These are phyloP conservation scores for Guaruba guarouba DNA, from an alignment of 2,113 vertebrate genomes.

Conservation along the genomic window DNA sequence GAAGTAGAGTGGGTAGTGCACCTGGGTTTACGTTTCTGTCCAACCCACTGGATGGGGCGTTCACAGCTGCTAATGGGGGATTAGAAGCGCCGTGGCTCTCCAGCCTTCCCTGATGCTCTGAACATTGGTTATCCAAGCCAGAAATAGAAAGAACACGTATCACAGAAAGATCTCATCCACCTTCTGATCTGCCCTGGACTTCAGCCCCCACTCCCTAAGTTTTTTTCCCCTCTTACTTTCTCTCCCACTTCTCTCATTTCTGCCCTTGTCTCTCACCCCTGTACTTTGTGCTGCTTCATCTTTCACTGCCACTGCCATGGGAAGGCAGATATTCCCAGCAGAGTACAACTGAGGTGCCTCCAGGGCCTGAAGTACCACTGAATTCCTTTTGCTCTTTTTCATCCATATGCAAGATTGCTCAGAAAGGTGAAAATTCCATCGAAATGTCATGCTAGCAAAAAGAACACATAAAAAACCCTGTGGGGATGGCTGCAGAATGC, in stretches of 20 bases:
- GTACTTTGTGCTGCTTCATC: not conserved
- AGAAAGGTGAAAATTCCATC: slow-evolving; percentile 42
- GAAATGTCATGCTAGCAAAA: slow-evolving; percentile 30
- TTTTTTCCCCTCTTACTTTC: not conserved
- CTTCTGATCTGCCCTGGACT: not conserved
- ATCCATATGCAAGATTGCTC: not conserved
- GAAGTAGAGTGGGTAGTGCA: not conserved
- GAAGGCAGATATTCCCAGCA: not conserved
- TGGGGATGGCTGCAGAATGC: slow-evolving; percentile 30
- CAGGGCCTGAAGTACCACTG: not conserved
- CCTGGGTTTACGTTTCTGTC: not conserved
- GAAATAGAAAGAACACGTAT: not conserved
- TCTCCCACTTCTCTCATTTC: not conserved
- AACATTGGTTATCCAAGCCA: not conserved
- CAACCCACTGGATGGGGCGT: rapidly evolving
- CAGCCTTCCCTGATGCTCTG: not conserved
- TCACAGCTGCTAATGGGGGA: not conserved
- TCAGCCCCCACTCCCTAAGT: not conserved
- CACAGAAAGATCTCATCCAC: not conserved
- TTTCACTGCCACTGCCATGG: not conserved
- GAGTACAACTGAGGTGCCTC: not conserved
- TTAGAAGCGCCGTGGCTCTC: not conserved
- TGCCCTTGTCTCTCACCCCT: not conserved
- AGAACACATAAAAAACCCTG: not conserved
- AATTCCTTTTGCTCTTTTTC: not conserved